Conservation (phyloP, 2,113 vertebrate species). For the Solea senegalensis region DNA sequence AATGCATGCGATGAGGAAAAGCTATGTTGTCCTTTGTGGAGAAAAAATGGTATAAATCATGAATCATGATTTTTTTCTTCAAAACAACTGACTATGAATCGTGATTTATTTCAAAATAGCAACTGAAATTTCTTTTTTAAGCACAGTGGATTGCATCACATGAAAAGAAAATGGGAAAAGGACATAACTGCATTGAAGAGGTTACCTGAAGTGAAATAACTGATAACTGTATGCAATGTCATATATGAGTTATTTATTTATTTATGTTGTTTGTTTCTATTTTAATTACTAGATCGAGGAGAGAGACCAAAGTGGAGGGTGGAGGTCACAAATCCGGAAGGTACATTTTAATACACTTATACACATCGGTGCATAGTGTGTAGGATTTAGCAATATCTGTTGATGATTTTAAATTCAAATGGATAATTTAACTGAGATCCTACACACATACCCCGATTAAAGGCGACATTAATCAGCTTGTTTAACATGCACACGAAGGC, state of each 20-base stretch:
- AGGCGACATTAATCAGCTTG: neutral
- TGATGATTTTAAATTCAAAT: too few species aligned
- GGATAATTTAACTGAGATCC: too few species aligned
- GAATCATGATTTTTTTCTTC: too few species aligned
- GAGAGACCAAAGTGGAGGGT: slow-evolving; percentile 77
- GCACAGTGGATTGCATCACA: too few species aligned
- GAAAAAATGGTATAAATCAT: slow-evolving; percentile 11
- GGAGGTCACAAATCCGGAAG: slow-evolving; percentile 85
- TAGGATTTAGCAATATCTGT: too few species aligned
- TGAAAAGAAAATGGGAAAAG: too few species aligned
- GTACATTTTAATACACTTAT: slow-evolving; percentile 55
- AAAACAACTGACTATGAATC: too few species aligned
- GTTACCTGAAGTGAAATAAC: too few species aligned
- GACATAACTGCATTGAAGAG: too few species aligned
- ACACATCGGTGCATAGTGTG: neutral
- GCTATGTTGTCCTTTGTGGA: slow-evolving; percentile 20
- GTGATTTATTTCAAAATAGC: too few species aligned
- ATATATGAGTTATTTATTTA: slow-evolving; percentile 3
- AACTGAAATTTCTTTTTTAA: too few species aligned
- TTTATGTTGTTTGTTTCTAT: neutral
- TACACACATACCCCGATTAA: neutral
- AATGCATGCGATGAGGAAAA: slow-evolving; percentile 23
- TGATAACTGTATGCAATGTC: neutral
- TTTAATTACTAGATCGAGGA: slow-evolving; percentile 67
- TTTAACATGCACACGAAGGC: neutral